A percentile compares a stretch with the other conserved stretches of the same genome.
Conservation (phyloP, 1,140 invertebrate species). For the Euura lappo region DNA sequence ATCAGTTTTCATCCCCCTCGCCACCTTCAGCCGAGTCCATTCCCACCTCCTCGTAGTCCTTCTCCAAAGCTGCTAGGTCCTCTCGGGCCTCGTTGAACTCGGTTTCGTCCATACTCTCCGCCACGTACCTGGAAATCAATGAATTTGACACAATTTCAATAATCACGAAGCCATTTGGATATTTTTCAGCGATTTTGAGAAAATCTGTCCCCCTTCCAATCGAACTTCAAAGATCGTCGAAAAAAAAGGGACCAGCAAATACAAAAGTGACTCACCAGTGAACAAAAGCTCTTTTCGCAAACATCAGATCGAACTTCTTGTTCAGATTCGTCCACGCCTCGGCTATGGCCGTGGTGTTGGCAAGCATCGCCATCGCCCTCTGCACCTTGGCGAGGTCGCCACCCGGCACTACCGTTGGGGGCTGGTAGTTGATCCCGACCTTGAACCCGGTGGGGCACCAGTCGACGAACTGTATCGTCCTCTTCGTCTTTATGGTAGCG, state of each 20-base stretch:
- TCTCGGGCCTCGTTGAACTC: constrained; percentile 77
- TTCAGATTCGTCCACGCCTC: constrained; percentile 81
- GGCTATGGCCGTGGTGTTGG: constrained; percentile 85
- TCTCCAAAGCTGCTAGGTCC: constrained; percentile 75
- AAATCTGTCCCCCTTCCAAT: too few species aligned
- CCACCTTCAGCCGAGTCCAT: constrained; percentile 46
- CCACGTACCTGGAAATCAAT: constrained; percentile 60
- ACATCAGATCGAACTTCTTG: constrained; percentile 68
- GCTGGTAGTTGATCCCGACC: constrained; percentile 83
- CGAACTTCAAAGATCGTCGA: constrained; percentile 78
- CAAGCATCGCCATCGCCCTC: constrained; percentile 86
- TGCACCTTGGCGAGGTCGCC: constrained; percentile 86
- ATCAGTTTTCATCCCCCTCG: constrained; percentile 36
- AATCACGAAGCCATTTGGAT: too few species aligned
- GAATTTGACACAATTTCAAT: too few species aligned
- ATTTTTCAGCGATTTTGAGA: too few species aligned
- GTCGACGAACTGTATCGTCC: constrained; percentile 69
- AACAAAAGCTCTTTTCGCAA: constrained; percentile 65
- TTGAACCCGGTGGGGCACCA: constrained; percentile 73
- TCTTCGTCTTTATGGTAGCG: constrained; percentile 73
- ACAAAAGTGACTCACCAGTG: constrained; percentile 58
- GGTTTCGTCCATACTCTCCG: constrained; percentile 75
- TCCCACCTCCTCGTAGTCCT: constrained; percentile 57
- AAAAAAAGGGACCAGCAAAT: constrained; percentile 69
- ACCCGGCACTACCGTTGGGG: constrained; percentile 80